These are phyloP conservation scores for Allobates femoralis DNA, from an alignment of 2,797 vertebrate species.

Conservation along the genomic window DNA sequence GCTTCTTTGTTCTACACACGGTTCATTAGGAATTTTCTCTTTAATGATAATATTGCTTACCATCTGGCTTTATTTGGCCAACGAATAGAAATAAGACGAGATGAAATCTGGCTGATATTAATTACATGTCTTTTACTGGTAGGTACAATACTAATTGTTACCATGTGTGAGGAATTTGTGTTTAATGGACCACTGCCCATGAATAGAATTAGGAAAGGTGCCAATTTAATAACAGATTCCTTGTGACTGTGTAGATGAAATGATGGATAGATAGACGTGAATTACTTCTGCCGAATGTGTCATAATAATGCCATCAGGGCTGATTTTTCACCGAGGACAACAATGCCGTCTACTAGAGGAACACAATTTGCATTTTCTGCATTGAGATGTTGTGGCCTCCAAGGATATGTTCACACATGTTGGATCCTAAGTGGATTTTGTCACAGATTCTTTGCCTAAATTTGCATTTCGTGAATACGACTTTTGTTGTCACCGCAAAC, in stretches of 20 bases:
- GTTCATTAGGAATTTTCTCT: conserved; percentile 67
- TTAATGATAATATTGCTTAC: conserved; percentile 74
- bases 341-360: neutral
- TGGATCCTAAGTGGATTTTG: too few relatives aligned
- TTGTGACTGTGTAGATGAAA: conserved; percentile 5
- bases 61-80: conserved; percentile 78
- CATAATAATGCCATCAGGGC: neutral
- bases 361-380: neutral
- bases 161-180: conserved; percentile 54
- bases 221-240: conserved; percentile 56
- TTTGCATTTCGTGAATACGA: too few relatives aligned
- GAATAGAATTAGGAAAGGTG: conserved; percentile 25
- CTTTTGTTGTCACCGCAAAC: too few relatives aligned
- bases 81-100: conserved; percentile 67
- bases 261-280: neutral
- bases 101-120: conserved; percentile 60
- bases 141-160: conserved; percentile 61
- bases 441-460: too few relatives aligned
- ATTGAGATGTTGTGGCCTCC: neutral
- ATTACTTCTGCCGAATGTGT: neutral
- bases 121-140: conserved; percentile 55
- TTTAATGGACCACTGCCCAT: conserved; percentile 52
- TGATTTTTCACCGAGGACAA: neutral
- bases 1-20: neutral
- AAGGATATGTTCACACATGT: neutral